Evolutionary conservation across 2,797 vertebrate species (phyloP).

Genomic region (Erpetoichthys calabaricus): DNA sequence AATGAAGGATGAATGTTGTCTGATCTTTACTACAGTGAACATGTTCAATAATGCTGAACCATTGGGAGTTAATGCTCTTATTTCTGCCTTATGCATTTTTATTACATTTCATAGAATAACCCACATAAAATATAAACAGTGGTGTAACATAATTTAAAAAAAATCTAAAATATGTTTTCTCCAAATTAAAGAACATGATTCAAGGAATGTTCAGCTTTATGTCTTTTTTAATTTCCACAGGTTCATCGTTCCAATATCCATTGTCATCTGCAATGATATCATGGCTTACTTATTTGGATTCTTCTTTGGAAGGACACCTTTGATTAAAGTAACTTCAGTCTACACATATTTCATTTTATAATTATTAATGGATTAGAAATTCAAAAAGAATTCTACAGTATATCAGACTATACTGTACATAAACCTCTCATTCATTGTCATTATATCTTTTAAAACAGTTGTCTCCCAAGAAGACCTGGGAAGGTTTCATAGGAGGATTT

Average conservation of each 20-base stretch:
- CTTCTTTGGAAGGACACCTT: slow-evolving; percentile 91
- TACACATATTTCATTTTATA: too few relatives aligned
- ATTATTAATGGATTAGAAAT: too few relatives aligned
- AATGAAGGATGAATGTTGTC: too few relatives aligned
- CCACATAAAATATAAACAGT: too few relatives aligned
- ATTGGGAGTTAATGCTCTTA: too few relatives aligned
- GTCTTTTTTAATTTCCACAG: slow-evolving; percentile 35
- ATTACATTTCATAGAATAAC: too few relatives aligned
- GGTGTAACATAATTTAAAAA: too few relatives aligned
- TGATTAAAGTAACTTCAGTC: slow-evolving; percentile 73
- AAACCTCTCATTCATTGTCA: not conserved
- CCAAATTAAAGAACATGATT: not conserved
- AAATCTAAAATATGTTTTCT: not conserved
- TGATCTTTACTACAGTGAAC: too few relatives aligned
- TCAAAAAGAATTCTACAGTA: not conserved
- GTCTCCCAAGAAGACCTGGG: slow-evolving; percentile 98
- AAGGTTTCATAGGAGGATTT: slow-evolving; percentile 96
- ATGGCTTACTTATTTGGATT: slow-evolving; percentile 93
- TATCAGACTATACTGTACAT: not conserved
- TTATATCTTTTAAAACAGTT: slow-evolving; percentile 45
- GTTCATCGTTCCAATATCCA: slow-evolving; percentile 93
- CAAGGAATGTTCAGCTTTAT: too few relatives aligned
- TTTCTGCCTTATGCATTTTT: too few relatives aligned
- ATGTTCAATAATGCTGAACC: too few relatives aligned
- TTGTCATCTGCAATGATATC: slow-evolving; percentile 96